Conservation (phyloP, 2,888 invertebrate species). For the Enoplolaimus lenunculus region DNA sequence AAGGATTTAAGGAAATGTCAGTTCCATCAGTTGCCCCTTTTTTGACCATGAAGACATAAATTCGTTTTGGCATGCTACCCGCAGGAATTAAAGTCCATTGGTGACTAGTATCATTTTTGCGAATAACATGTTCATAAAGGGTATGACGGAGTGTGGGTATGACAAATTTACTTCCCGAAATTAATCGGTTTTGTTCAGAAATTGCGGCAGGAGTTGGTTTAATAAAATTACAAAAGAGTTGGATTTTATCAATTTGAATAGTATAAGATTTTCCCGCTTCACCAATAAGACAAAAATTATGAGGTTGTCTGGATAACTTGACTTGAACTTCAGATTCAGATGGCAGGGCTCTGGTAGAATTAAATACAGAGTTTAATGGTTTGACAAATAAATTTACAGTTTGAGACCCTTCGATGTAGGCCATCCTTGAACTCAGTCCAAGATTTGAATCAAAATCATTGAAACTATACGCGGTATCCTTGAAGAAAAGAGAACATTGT, state of each 20-base stretch:
- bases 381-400: neutral
- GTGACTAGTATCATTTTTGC: neutral
- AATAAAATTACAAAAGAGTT: neutral
- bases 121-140: too few species aligned
- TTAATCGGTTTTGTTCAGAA: neutral
- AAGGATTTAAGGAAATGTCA: neutral
- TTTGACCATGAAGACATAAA: too few species aligned
- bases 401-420: neutral
- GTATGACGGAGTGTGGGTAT: neutral
- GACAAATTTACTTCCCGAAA: neutral
- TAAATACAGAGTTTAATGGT: slow-evolving; percentile 4
- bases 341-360: neutral
- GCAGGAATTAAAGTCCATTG: too few species aligned
- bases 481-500: neutral
- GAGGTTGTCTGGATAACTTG: neutral
- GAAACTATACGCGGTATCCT: neutral
- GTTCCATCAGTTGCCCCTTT: too few species aligned
- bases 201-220: neutral
- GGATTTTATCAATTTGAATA: neutral
- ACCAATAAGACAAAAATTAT: neutral
- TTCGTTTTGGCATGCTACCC: too few species aligned
- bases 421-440: neutral
- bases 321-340: neutral
- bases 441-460: neutral
- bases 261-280: neutral